These are phyloP conservation scores for Pseudotriccus pelzelni DNA, from an alignment of 2,797 vertebrate genomes.

Conservation along the genomic window DNA sequence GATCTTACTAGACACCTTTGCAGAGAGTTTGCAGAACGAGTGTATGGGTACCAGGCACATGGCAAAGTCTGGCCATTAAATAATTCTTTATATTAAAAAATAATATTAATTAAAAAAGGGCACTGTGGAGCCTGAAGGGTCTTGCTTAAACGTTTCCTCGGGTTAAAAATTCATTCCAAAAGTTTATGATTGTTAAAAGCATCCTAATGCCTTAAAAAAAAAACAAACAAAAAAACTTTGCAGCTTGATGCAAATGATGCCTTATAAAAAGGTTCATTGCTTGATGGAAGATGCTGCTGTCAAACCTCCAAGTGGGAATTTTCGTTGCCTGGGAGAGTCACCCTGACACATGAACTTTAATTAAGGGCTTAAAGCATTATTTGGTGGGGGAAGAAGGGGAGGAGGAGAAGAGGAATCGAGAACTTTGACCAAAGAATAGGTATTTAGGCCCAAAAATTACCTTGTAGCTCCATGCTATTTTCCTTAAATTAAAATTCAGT, in stretches of 20 bases:
- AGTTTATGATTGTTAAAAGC: neutral
- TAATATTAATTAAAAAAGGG: neutral
- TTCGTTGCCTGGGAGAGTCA: neutral
- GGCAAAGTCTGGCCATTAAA: neutral
- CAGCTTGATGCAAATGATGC: neutral
- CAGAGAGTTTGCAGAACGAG: neutral
- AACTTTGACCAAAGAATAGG: neutral
- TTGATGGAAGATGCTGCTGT: neutral
- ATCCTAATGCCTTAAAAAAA: neutral
- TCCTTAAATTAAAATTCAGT: neutral
- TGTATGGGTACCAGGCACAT: neutral
- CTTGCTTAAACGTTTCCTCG: neutral
- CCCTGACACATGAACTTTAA: neutral
- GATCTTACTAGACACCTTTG: neutral
- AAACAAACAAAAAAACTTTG: neutral
- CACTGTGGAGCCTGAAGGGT: neutral
- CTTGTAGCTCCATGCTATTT: neutral
- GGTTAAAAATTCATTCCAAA: neutral
- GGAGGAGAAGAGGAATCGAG: neutral
- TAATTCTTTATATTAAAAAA: neutral
- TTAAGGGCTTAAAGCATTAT: neutral
- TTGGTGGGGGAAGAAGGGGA: neutral
- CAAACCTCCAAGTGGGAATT: neutral
- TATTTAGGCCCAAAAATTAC: neutral
- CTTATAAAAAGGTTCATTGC: neutral